Evolutionary conservation across 2,113 vertebrate genomes (phyloP), one percentile per base, ranked within the genome.

Genomic region (Anarhynchus alexandrinus): DNA sequence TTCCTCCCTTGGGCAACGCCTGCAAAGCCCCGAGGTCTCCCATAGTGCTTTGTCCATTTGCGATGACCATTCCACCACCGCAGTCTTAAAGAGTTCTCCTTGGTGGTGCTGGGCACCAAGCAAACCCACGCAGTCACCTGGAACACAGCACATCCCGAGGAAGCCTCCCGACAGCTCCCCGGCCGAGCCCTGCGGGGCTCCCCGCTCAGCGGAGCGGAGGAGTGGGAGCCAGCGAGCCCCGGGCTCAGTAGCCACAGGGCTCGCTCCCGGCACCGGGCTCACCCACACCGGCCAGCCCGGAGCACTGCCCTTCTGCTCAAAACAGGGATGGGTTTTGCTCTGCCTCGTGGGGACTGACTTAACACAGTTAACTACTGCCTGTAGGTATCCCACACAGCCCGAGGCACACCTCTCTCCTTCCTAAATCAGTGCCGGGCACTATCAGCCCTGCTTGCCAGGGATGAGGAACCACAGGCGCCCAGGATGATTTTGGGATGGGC

Each of bases 41-140:
- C 10, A 0, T 0, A 22, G 23, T 36, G 0, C 51, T 34, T 22
- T 6, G 22, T 30, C 36, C 4, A 1, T 15, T 32, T 9, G 47
- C 38, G 3, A 8, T 0, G n/a, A 30, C 78, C 4, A 5, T 3
- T 11, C 42, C 43, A 11, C 27, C 34, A 15, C 47, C 10, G 27
- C 49, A 7, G 3, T 2, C 45, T 36, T 10, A 4, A 40, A 42
- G 55, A 20, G 12, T 2, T 57, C 69, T 27, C 54, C 61, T 42
- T 9, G 23, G n/a, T 43, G 58, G 59, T 16, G 32, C 70, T 17
- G 55, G 70, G 80, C 49, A 47, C 1, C 1, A 30, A 45, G 12
- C 12, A 45, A 57, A 67, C 20, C 79, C 70, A 2, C 5, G 0
- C 11, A 8, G 81, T 4, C 72, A 47, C 77, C 69, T 9, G 62